phyloP scores from a whole-genome alignment of 2,797 vertebrate species.

The Mus minutoides region DNA sequence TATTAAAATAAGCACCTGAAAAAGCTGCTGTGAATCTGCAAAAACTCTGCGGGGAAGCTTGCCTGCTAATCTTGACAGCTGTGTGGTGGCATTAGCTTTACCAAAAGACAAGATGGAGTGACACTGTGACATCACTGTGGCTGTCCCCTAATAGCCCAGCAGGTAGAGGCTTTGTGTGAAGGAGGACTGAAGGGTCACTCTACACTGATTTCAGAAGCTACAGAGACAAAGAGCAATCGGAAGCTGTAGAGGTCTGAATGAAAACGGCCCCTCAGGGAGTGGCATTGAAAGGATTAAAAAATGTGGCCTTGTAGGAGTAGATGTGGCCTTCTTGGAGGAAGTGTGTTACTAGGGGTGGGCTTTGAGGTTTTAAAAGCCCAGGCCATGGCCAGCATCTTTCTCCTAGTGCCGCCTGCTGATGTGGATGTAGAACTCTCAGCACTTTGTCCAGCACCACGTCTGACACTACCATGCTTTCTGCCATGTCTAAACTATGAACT shows the following conservation, averaged over 20 bases:
- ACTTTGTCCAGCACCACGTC: background rate
- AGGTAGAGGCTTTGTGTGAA: background rate
- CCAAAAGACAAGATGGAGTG: background rate
- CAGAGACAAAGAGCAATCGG: background rate
- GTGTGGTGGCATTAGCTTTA: background rate
- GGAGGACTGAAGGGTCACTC: background rate
- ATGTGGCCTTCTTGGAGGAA: background rate
- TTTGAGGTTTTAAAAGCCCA: background rate
- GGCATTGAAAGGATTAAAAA: background rate
- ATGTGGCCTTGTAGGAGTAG: background rate
- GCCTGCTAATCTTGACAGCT: slow-evolving; percentile 41
- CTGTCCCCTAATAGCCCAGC: background rate
- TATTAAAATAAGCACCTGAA: slow-evolving; percentile 51
- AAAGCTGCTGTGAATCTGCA: slow-evolving; percentile 38
- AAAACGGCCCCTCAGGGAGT: background rate
- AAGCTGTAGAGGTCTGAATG: background rate
- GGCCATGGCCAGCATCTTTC: background rate
- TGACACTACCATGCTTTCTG: background rate
- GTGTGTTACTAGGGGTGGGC: background rate
- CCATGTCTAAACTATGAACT: background rate
- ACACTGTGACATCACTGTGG: background rate
- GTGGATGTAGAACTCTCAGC: background rate
- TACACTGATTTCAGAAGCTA: background rate
- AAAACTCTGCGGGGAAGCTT: slow-evolving; percentile 49
- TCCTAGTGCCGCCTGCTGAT: background rate